These are phyloP conservation scores for Aleadryas rufinucha DNA, from an alignment of 2,113 vertebrate genomes.

Conservation along the genomic window DNA sequence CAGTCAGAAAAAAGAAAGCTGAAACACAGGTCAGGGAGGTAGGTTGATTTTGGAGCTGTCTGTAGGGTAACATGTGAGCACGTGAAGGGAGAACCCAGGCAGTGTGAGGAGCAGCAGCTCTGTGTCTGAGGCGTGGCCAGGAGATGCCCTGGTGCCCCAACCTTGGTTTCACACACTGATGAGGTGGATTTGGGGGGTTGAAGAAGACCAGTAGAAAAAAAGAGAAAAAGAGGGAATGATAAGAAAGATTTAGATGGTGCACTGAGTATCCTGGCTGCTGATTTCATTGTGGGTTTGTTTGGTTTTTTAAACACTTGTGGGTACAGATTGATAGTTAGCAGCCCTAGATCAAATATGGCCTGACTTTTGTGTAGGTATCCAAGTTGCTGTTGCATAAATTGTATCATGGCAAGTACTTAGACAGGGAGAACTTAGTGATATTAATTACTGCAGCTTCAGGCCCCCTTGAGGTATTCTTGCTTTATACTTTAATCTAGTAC, in stretches of 20 bases:
- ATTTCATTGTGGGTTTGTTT: not conserved
- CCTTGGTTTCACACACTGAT: not conserved
- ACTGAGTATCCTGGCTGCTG: not conserved
- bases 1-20: not conserved
- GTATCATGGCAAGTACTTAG: not conserved
- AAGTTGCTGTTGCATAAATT: not conserved
- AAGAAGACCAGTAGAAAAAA: not conserved
- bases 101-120: not conserved
- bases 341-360: not conserved
- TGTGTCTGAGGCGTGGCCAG: not conserved
- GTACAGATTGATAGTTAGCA: not conserved
- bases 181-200: not conserved
- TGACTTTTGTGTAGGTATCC: not conserved
- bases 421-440: not conserved
- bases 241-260: not conserved
- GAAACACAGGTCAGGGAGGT: not conserved
- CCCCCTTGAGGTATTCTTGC: not conserved
- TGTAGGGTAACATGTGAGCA: accelerated
- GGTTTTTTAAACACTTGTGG: not conserved
- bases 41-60: not conserved
- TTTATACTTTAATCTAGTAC: not conserved
- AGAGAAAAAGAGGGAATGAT: not conserved
- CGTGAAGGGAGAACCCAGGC: not conserved
- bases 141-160: not conserved
- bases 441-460: not conserved